A percentile compares a stretch with the other conserved stretches of the same genome.
These are phyloP conservation scores for Mamestra brassicae DNA, from an alignment of 2,888 invertebrate species.

Conservation along the genomic window DNA sequence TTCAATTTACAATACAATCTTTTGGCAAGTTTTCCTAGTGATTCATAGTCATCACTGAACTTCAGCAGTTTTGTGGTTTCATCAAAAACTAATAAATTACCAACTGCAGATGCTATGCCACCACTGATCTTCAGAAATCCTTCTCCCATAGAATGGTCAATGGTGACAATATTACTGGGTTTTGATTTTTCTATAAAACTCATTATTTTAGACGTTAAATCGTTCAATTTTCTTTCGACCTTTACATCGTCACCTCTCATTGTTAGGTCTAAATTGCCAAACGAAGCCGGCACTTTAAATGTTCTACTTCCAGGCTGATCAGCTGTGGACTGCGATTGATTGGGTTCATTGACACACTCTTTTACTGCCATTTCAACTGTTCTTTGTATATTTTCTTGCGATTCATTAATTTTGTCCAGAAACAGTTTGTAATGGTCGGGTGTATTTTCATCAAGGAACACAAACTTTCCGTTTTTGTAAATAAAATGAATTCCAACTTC, in stretches of 20 bases:
- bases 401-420: neutral
- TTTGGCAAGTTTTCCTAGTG: constrained; percentile 22
- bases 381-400: constrained; percentile 6
- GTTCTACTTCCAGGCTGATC: neutral
- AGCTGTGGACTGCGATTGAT: neutral
- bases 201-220: constrained; percentile 6
- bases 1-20: constrained; percentile 15
- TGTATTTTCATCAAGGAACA: constrained; percentile 14
- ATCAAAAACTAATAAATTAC: too few relatives aligned
- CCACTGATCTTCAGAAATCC: too few relatives aligned
- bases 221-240: constrained; percentile 21
- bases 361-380: constrained; percentile 20
- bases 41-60: constrained; percentile 6
- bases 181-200: constrained; percentile 4
- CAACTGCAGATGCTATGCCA: too few relatives aligned
- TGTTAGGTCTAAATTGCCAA: constrained; percentile 54
- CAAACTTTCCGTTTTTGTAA: constrained; percentile 25
- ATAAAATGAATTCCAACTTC: constrained; percentile 6
- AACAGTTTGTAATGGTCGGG: neutral
- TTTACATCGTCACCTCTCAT: constrained; percentile 28
- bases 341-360: neutral
- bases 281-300: constrained; percentile 45
- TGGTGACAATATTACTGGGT: too few relatives aligned
- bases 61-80: neutral
- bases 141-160: too few relatives aligned